Evolutionary conservation across 2,888 invertebrate species (phyloP).

Genomic region (Apotomis betuletana): DNA sequence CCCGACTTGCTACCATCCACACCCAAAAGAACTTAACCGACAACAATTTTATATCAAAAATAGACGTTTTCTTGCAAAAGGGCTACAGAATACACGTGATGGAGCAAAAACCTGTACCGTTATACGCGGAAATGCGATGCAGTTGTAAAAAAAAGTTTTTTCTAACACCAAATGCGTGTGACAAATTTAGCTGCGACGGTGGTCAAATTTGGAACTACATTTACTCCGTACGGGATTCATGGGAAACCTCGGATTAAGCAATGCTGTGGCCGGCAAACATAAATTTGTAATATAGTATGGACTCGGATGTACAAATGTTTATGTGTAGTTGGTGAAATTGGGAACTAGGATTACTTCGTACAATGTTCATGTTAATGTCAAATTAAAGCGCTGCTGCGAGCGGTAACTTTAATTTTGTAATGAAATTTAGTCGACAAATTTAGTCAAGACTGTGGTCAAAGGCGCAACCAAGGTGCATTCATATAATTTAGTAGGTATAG

Average conservation of each 20-base stretch:
- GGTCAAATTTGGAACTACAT: constrained; percentile 16
- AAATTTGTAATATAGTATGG: not conserved
- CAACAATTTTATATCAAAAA: not conserved
- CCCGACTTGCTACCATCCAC: not conserved
- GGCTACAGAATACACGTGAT: constrained; percentile 32
- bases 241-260: not conserved
- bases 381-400: not conserved
- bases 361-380: not conserved
- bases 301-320: not conserved
- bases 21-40: not conserved
- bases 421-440: not conserved
- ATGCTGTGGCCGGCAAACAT: not conserved
- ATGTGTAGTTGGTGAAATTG: not conserved
- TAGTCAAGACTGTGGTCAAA: not conserved
- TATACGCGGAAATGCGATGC: constrained; percentile 39
- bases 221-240: not conserved
- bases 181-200: constrained; percentile 21
- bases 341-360: not conserved
- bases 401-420: not conserved
- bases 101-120: constrained; percentile 36
- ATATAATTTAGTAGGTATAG: not conserved
- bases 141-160: constrained; percentile 36
- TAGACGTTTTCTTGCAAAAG: not conserved
- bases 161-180: constrained; percentile 30
- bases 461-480: not conserved